Conservation (phyloP, 2,113 vertebrate species). For the Rafetus swinhoei region DNA sequence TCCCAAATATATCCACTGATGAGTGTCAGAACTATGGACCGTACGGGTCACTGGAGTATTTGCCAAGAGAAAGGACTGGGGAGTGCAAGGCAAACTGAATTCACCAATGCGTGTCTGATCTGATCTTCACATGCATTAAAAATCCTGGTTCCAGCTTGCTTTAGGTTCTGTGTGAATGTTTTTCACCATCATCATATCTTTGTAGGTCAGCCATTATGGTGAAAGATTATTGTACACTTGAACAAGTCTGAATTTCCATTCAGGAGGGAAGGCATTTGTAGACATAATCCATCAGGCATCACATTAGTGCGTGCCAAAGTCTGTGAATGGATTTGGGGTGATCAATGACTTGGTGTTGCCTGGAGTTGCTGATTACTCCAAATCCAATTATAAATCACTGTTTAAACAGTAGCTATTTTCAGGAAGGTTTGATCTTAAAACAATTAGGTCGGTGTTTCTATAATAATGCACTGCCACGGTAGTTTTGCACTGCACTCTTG, state of each 20-base stretch:
- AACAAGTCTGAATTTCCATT: background rate
- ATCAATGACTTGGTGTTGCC: background rate
- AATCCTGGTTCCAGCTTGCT: background rate
- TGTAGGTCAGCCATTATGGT: background rate
- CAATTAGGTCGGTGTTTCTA: background rate
- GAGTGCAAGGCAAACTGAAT: background rate
- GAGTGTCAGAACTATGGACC: background rate
- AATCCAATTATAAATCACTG: background rate
- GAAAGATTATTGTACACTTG: background rate
- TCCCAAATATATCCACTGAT: background rate
- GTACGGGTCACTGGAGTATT: background rate
- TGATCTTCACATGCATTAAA: background rate
- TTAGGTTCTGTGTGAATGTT: background rate
- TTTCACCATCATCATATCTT: background rate
- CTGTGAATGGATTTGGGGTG: background rate
- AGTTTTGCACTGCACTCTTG: background rate
- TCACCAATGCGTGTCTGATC: background rate
- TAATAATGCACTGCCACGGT: background rate
- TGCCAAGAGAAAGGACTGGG: background rate
- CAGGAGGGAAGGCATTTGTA: fast-evolving
- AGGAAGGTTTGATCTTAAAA: conserved; percentile 10
- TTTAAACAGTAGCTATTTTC: conserved; percentile 3
- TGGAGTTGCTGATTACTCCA: background rate
- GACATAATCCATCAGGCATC: background rate
- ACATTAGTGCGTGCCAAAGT: background rate